Percentiles rank a stretch among this genome's conserved stretches.
phyloP scores from a whole-genome alignment of 2,888 invertebrate species.

The Drosophila fulvimacula region DNA sequence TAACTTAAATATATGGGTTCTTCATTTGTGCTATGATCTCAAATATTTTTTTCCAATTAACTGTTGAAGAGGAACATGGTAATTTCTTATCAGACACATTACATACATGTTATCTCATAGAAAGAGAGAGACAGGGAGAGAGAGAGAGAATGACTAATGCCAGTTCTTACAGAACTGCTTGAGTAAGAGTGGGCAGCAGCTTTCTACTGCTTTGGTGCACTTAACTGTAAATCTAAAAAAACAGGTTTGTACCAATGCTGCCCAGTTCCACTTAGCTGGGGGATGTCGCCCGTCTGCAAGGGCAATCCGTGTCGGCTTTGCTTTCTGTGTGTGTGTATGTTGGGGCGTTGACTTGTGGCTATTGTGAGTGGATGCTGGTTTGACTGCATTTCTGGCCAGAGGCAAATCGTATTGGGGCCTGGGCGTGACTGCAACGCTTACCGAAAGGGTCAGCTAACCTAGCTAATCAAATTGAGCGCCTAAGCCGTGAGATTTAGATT shows the following conservation, averaged over 20 bases:
- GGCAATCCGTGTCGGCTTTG: conserved; percentile 52
- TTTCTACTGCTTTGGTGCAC: neutral
- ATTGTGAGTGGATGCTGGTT: conserved; percentile 54
- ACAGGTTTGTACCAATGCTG: conserved; percentile 51
- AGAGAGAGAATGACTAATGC: conserved; percentile 1
- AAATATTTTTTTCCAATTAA: neutral
- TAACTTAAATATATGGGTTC: neutral
- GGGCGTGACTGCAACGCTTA: conserved; percentile 23
- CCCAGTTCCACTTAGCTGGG: conserved; percentile 17
- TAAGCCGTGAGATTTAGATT: conserved; percentile 37
- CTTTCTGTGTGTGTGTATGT: too few relatives aligned
- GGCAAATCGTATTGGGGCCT: conserved; percentile 7
- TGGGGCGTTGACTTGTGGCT: conserved; percentile 48
- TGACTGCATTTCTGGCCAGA: conserved; percentile 65
- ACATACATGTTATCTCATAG: neutral
- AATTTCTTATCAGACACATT: neutral
- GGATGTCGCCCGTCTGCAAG: conserved; percentile 52
- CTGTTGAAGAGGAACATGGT: neutral
- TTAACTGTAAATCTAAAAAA: conserved; percentile 54
- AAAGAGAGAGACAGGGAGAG: neutral
- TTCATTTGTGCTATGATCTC: neutral
- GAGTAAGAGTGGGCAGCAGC: conserved; percentile 8
- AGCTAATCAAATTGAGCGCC: conserved; percentile 57
- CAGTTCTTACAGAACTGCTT: neutral
- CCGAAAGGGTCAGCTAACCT: conserved; percentile 43